These are phyloP conservation scores for Neosilurus hyrtlii DNA, from an alignment of 2,797 vertebrate species.

Conservation along the genomic window DNA sequence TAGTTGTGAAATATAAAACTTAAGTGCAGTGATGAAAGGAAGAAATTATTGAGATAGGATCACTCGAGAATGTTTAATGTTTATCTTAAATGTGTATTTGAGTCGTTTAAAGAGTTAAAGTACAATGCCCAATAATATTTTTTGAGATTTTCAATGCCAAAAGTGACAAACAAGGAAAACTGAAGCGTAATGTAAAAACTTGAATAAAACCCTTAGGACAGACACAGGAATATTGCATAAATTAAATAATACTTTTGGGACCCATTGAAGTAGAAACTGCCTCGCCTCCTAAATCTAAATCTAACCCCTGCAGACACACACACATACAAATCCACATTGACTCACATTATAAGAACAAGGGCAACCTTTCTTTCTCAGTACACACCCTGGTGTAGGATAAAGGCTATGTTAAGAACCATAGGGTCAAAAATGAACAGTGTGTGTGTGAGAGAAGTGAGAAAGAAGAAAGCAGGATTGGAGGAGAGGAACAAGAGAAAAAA, in stretches of 20 bases:
- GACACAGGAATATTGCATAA: slow-evolving; percentile 2
- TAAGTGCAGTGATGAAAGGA: background rate
- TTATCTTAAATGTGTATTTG: background rate
- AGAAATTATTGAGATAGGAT: background rate
- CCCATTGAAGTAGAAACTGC: background rate
- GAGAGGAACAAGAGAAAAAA: background rate
- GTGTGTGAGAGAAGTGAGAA: slow-evolving; percentile 49
- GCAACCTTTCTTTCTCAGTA: slow-evolving; percentile 36
- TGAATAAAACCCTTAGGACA: background rate
- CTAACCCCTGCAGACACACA: background rate
- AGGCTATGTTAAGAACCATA: slow-evolving; percentile 37
- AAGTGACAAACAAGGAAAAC: background rate
- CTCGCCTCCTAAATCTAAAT: background rate
- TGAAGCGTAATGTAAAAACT: background rate
- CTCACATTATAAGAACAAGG: slow-evolving; percentile 38
- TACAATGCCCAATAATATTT: background rate
- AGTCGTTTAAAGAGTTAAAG: too few relatives aligned
- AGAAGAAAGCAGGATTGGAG: background rate
- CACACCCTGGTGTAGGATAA: slow-evolving; percentile 47
- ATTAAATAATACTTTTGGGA: slow-evolving; percentile 2
- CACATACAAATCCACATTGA: slow-evolving; percentile 20
- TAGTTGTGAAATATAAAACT: background rate
- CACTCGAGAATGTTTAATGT: background rate
- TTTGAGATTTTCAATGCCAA: background rate
- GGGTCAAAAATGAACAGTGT: slow-evolving; percentile 46